phyloP scores from a whole-genome alignment of 2,113 vertebrate species.

The Tylochromis polylepis region DNA sequence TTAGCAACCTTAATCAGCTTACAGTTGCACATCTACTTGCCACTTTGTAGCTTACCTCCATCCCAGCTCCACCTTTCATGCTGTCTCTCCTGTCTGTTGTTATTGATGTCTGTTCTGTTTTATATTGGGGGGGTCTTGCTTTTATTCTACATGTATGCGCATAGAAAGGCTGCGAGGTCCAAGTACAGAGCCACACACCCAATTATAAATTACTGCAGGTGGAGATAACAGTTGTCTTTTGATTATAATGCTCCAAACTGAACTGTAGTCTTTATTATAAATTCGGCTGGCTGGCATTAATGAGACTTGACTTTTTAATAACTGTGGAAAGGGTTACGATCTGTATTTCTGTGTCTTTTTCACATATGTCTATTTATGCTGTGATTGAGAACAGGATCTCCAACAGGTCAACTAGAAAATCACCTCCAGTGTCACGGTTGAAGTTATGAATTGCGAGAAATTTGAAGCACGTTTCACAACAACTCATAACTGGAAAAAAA shows the following conservation, averaged over 20 bases:
- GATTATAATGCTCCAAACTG: not conserved
- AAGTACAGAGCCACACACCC: not conserved
- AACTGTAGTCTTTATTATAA: not conserved
- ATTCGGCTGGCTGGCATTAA: not conserved
- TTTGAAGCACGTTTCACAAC: constrained; percentile 38
- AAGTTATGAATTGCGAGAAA: constrained; percentile 42
- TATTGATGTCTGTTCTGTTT: not conserved
- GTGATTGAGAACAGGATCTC: constrained; percentile 37
- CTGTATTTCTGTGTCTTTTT: constrained; percentile 22
- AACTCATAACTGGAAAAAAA: constrained; percentile 44
- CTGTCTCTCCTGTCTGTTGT: not conserved
- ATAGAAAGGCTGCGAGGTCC: not conserved
- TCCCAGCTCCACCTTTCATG: not conserved
- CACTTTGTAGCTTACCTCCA: not conserved
- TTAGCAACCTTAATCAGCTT: not conserved
- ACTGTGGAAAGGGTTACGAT: not conserved
- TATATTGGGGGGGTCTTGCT: not conserved
- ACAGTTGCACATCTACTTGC: not conserved
- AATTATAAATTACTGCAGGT: not conserved
- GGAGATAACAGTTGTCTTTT: not conserved
- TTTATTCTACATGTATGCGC: not conserved
- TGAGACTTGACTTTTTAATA: constrained; percentile 2
- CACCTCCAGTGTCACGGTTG: not conserved
- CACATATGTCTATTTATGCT: constrained; percentile 14
- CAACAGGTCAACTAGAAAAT: not conserved